These are phyloP conservation scores for Xestia xanthographa DNA, from an alignment of 2,888 invertebrate species.

Conservation along the genomic window DNA sequence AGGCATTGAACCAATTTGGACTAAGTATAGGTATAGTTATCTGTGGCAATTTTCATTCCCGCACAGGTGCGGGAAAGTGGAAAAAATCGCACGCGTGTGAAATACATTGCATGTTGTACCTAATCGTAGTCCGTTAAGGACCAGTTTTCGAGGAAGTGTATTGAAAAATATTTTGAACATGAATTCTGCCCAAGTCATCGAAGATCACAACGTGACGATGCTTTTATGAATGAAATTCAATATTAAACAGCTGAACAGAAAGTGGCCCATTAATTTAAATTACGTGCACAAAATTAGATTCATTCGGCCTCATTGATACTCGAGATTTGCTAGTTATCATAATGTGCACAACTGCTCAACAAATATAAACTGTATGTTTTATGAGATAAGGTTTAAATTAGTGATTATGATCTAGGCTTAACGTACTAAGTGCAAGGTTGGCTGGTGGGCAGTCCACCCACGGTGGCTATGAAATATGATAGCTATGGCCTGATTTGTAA, in stretches of 20 bases:
- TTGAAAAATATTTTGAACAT: too few species aligned
- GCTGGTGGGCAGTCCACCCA: slow-evolving; percentile 54
- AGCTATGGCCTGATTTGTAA: slow-evolving; percentile 48
- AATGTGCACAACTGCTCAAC: not conserved
- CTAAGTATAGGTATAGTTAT: too few species aligned
- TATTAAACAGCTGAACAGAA: slow-evolving; percentile 26
- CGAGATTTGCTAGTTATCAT: slow-evolving; percentile 44
- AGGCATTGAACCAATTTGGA: too few species aligned
- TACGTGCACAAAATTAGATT: slow-evolving; percentile 60
- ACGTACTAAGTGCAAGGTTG: slow-evolving; percentile 60
- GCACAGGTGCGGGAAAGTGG: too few species aligned
- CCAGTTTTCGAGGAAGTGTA: too few species aligned
- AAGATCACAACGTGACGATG: not conserved
- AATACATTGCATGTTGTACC: too few species aligned
- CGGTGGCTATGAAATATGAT: slow-evolving; percentile 49
- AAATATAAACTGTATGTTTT: slow-evolving; percentile 29
- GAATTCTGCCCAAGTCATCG: not conserved
- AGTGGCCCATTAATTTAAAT: slow-evolving; percentile 40
- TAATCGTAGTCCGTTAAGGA: too few species aligned
- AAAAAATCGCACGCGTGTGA: too few species aligned
- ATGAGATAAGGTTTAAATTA: slow-evolving; percentile 31
- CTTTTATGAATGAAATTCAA: slow-evolving; percentile 22
- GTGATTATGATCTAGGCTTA: slow-evolving; percentile 16
- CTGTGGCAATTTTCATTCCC: too few species aligned
- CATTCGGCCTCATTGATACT: slow-evolving; percentile 56